Evolutionary conservation across 2,797 vertebrate genomes (phyloP).

Genomic region (Mus minutoides): DNA sequence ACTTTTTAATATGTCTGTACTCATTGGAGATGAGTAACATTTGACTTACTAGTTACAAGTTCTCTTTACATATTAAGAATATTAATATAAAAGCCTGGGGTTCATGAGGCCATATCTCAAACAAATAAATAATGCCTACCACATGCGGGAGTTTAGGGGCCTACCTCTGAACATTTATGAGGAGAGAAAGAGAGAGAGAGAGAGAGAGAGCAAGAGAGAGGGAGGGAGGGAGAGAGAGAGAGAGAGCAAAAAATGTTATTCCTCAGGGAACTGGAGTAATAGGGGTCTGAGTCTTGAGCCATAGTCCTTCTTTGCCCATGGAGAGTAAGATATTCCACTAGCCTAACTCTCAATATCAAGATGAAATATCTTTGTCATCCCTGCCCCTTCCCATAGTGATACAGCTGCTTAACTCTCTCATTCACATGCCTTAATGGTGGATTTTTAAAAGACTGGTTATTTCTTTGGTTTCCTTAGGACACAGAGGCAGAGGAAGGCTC

Average conservation of each 20-base stretch:
- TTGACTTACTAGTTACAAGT: not conserved
- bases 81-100: not conserved
- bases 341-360: not conserved
- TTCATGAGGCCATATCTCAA: not conserved
- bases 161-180: not conserved
- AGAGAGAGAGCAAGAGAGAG: no score
- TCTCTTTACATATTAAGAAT: not conserved
- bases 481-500: conserved; percentile 41
- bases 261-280: not conserved
- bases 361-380: not conserved
- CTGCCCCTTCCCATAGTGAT: not conserved
- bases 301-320: not conserved
- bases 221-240: no score
- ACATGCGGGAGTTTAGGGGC: not conserved
- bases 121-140: not conserved
- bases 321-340: not conserved
- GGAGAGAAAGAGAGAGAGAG: no score
- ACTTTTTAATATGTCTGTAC: not conserved
- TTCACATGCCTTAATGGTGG: conserved; percentile 8
- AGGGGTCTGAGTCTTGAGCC: not conserved
- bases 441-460: not conserved
- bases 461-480: conserved; percentile 56
- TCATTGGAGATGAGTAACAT: not conserved
- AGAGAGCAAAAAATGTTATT: not conserved
- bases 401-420: not conserved